Base-by-base conservation (phyloP, 1,140 invertebrate species). In the Wasmannia auropunctata region DNA sequence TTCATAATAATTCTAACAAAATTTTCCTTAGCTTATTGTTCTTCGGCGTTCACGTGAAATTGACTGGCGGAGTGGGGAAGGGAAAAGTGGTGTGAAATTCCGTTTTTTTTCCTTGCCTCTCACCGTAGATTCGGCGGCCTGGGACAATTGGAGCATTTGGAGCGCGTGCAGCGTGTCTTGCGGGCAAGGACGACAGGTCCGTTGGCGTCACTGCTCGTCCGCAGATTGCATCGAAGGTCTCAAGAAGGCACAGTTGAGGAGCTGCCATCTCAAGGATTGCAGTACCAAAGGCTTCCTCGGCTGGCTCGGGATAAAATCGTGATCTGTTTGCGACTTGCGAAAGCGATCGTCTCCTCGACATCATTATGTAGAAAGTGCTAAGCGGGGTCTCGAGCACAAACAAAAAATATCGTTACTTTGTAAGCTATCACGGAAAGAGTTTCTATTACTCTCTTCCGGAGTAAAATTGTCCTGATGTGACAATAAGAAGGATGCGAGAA, bases 101-200 rank as follows among this genome's bases (percentile, higher is more conserved):
- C 49, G n/a, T 31, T 51, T n/a, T n/a, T 7, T 65, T 34, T 16
- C 1, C 31, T 25, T 37, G 5, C 51, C 40, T 56, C 2, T 67
- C 19, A 22, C 8, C 43, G 4, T 4, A 90, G 89, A 88, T 54
- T 51, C 37, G 3, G 37, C 60, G 2, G 22, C 46, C 1, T 92
- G 91, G 91, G 89, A 88, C 3, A 67, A 86, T 16, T 92, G 91
- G 91, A 77, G 63, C n/a, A 74, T 84, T 25, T 92, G 91, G 91
- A 87, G 80, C 40, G n/a, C 51, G 0, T 92, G 91, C 60, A 92
- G 91, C 51, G 91, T 89, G 10, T 91, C 91, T 40, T 92, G 91
- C 28, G 91, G 91, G 56, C 87, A 34, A 65, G 91, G 91, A 51
- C 88, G 76, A 43, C 88, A 81, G 40, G 91, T 92, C 46, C 90